These are phyloP conservation scores for Cossypha niveicapilla DNA, from an alignment of 2,797 vertebrate species.

Conservation along the genomic window DNA sequence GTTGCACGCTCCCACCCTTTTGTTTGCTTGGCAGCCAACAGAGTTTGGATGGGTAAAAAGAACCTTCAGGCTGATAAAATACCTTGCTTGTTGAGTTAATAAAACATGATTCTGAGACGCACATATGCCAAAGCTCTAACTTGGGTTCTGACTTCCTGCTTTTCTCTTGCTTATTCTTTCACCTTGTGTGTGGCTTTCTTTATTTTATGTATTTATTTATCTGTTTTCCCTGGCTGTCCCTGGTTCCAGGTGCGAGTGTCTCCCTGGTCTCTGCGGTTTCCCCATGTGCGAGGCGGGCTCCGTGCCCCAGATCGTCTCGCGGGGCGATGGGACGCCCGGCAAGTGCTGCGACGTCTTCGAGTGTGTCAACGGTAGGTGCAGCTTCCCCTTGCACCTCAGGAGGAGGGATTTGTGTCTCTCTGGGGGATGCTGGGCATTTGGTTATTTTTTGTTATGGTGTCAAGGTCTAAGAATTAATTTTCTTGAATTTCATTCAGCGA, in stretches of 20 bases:
- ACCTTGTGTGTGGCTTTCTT: not conserved
- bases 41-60: not conserved
- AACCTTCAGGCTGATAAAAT: not conserved
- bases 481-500: not conserved
- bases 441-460: not conserved
- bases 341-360: conserved; percentile 90
- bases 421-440: not conserved
- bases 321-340: conserved; percentile 85
- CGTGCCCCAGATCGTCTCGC: conserved; percentile 82
- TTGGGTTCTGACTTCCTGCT: not conserved
- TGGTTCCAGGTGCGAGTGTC: conserved; percentile 87
- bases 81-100: not conserved
- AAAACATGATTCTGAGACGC: not conserved
- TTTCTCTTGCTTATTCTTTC: conserved; percentile 22
- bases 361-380: conserved; percentile 86
- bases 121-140: not conserved
- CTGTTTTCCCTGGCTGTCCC: conserved; percentile 27
- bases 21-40: not conserved
- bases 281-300: conserved; percentile 84
- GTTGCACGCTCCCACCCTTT: not conserved
- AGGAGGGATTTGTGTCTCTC: not conserved
- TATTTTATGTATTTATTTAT: too few relatives aligned
- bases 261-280: conserved; percentile 83
- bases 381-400: conserved; percentile 41
- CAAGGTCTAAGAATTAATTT: not conserved